Conservation (phyloP, 2,888 invertebrate species). For the Spilosoma lubricipeda region DNA sequence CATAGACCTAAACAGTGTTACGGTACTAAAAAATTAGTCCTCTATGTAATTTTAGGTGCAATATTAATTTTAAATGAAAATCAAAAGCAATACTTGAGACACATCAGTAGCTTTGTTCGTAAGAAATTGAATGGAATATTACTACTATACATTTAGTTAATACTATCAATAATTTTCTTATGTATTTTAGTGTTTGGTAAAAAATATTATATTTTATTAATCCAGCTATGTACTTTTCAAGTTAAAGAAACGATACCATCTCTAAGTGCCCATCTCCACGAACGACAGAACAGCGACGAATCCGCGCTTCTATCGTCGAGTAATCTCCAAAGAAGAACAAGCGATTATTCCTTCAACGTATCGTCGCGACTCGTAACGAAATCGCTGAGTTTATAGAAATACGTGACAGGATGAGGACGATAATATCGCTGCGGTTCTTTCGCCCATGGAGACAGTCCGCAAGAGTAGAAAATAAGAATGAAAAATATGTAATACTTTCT, state of each 20-base stretch:
- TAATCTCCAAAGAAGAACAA: too few relatives aligned
- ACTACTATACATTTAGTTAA: conserved; percentile 8
- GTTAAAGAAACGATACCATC: too few relatives aligned
- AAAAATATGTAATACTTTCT: not conserved
- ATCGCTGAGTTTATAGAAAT: too few relatives aligned
- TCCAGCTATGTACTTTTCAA: too few relatives aligned
- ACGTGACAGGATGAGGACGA: too few relatives aligned
- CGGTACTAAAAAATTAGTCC: conserved; percentile 33
- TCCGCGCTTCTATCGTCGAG: too few relatives aligned
- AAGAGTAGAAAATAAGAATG: not conserved
- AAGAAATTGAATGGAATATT: conserved; percentile 29
- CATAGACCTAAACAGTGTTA: conserved; percentile 10
- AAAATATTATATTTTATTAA: not conserved
- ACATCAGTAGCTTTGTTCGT: conserved; percentile 69
- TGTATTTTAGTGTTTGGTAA: conserved; percentile 12
- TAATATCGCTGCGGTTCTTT: too few relatives aligned
- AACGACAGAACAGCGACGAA: too few relatives aligned
- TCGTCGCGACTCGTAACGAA: too few relatives aligned
- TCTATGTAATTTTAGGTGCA: conserved; percentile 67
- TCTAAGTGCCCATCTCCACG: too few relatives aligned
- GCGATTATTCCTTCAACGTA: too few relatives aligned
- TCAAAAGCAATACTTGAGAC: conserved; percentile 76
- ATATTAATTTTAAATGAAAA: conserved; percentile 76
- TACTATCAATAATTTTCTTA: conserved; percentile 3
- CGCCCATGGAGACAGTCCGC: too few relatives aligned